Percentiles rank a stretch among this genome's conserved stretches.
Evolutionary conservation across 2,888 invertebrate species (phyloP).

Genomic region (Lycocerus yunnanus): DNA sequence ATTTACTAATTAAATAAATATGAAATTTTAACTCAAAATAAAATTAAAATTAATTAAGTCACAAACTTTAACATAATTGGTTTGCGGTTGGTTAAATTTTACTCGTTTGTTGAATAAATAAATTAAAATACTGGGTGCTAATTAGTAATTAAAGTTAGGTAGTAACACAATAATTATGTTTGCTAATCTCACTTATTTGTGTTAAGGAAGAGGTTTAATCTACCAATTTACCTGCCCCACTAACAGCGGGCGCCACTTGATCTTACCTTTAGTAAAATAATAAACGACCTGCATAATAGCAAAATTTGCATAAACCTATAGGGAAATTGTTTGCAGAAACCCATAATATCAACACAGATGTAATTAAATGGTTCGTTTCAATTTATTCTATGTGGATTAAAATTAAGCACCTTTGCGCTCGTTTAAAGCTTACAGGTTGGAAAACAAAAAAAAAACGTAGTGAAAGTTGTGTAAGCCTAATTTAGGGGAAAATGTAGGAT

Average conservation of each 20-base stretch:
- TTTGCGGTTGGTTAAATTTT: background rate
- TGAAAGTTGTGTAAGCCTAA: background rate
- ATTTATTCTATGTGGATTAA: background rate
- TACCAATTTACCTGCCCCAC: background rate
- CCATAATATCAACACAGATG: background rate
- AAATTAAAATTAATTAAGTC: background rate
- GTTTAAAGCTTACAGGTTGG: background rate
- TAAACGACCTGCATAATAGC: no score
- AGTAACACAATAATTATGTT: background rate
- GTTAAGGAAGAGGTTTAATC: background rate
- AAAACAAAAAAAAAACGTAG: background rate
- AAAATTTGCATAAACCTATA: background rate
- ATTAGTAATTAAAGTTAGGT: background rate
- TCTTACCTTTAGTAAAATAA: background rate
- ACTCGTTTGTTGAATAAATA: background rate
- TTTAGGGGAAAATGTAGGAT: background rate
- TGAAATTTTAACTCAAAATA: background rate
- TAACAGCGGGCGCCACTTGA: background rate
- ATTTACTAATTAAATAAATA: background rate
- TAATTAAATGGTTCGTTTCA: background rate
- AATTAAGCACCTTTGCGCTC: background rate
- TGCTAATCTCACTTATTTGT: background rate
- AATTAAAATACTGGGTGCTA: background rate
- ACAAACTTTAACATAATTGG: background rate
- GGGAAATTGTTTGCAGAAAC: background rate